phyloP scores from a whole-genome alignment of 2,113 vertebrate species.

The Lagenorhynchus albirostris region DNA sequence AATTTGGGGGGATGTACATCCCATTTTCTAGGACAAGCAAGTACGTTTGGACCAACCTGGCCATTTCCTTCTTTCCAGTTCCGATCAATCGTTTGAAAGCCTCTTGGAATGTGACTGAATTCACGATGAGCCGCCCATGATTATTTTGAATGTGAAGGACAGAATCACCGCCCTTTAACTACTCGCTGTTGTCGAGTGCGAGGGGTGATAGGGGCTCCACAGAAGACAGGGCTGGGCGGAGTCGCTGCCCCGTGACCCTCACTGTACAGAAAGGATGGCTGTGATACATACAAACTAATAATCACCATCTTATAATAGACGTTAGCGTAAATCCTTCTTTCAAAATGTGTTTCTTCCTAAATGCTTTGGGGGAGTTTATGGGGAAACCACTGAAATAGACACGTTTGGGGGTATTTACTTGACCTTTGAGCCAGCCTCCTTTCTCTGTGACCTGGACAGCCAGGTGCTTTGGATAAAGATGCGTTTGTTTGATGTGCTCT shows the following conservation, averaged over 20 bases:
- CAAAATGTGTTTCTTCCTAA: neutral
- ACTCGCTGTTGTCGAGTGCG: neutral
- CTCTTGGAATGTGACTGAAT: neutral
- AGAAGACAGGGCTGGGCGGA: neutral
- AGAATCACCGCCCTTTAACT: neutral
- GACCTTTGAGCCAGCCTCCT: neutral
- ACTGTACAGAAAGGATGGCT: neutral
- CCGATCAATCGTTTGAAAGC: neutral
- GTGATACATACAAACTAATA: neutral
- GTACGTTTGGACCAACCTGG: neutral
- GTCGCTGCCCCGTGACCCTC: no score
- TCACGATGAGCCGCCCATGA: neutral
- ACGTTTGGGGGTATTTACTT: neutral
- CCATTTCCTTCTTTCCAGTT: neutral
- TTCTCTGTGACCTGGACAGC: neutral
- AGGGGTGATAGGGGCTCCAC: no score
- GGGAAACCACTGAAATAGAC: neutral
- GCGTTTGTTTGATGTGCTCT: no score
- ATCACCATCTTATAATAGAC: neutral
- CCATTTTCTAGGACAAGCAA: neutral
- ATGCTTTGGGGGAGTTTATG: neutral
- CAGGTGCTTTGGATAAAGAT: neutral
- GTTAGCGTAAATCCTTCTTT: neutral
- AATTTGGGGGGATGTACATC: accelerated
- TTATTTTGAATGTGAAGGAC: no score